Conservation (phyloP, 2,888 invertebrate species). For the Escarpia spicata region DNA sequence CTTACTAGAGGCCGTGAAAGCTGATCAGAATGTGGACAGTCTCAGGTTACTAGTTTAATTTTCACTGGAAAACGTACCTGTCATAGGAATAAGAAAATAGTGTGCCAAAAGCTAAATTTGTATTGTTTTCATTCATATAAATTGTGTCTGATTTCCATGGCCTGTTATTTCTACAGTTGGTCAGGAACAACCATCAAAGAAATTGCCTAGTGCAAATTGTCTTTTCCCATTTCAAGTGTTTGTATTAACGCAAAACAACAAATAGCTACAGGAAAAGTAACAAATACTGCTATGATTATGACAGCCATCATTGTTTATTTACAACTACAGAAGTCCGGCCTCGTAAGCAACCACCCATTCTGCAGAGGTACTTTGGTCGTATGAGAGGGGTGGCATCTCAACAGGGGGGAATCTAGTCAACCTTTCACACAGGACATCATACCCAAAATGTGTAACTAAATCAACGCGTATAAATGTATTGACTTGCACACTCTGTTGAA, state of each 20-base stretch:
- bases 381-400: too few species aligned
- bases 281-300: neutral
- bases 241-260: neutral
- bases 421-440: too few species aligned
- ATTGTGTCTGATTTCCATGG: neutral
- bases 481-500: too few species aligned
- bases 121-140: neutral
- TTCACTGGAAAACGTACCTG: neutral
- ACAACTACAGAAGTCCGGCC: too few species aligned
- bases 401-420: too few species aligned
- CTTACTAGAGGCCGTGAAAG: neutral
- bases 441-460: too few species aligned
- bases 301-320: too few species aligned
- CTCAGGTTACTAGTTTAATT: neutral
- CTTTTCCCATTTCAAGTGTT: neutral
- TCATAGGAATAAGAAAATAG: neutral
- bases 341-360: too few species aligned
- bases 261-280: neutral
- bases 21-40: constrained; percentile 5
- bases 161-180: too few species aligned
- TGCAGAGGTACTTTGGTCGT: too few species aligned
- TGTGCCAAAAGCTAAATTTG: neutral
- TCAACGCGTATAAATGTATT: too few species aligned
- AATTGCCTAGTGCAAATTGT: neutral
- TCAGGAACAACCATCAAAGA: neutral